Base-by-base conservation (phyloP, 2,113 vertebrate species). In the Genyomyrus donnyi region DNA sequence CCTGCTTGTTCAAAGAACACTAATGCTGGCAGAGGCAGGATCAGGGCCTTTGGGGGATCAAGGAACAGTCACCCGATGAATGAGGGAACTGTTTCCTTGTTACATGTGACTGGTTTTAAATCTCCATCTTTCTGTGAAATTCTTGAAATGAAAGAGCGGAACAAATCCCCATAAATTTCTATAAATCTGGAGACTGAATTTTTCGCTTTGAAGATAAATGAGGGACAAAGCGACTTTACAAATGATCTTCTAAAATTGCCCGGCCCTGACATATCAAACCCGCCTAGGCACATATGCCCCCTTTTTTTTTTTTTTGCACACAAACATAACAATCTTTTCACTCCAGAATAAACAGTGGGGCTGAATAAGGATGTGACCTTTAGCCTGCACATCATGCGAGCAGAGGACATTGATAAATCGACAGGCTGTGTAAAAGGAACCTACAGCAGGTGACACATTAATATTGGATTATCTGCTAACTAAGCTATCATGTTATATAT, bases 1-100 rank as follows among this genome's bases (percentile, higher is more conserved):
- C 88, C 89, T 91, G 91, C 91, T 91, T 91, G 91, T 93, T 94
- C 93, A 93, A 95, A 90, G 89, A 91, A 90, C 88, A 91, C 89
- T 91, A 86, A 91, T 90, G 88, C 89, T 89, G 90, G 90, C 83
- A 31, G 10, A 92, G 90, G 89, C 70, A 93, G 87, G 87, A 91
- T 74, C 91, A 92, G 92, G 90, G 91, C 92, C 92, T 92, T 66
- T 89, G 52, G 89, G 89, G 92, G 91, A 93, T 93, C 91, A 93
- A 74, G 90, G 88, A 94, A 93, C 92, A 21, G 49, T 87, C 27
- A 49, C n/a, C 90, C 92, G 90, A 91, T 89, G 89, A 91, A 91
- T 50, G 88, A 91, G 90, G 91, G 88, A 49, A 11, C 86, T 89
- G 87, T 62, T 53, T 93, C 91, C 91, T 91, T 88, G 83, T 49